Base-by-base conservation (phyloP, 2,888 invertebrate species). In the Steinernema hermaphroditum region DNA sequence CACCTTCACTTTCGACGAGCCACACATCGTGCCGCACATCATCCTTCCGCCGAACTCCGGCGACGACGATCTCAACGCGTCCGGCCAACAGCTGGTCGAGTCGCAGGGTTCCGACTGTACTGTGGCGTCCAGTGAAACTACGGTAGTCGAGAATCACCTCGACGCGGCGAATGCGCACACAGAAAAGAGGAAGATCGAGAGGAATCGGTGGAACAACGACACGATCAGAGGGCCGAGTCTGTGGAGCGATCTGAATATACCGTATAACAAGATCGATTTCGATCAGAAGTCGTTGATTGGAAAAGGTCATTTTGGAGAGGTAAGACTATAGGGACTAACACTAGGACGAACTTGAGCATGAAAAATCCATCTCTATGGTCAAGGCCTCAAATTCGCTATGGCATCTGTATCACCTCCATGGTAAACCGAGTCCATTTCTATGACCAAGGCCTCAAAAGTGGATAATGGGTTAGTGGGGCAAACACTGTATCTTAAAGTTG, bases 261-360 rank as follows among this genome's bases (percentile, higher is more conserved):
- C 22, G 24, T 54, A 24, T 27, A 27, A 54, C 27, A 22, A 54
- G 22, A 54, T 54, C 22, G 78, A 82, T 24, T 80, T 85, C 57
- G 73, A 76, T 29, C 54, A 73, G 41, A 76, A 74, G 68, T 73
- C 68, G 16, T 72, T 84, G 8, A 82, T 87, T 46, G 86, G 86
- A 2, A 73, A 77, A 8, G 86, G 87, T 12, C 77, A 85, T 29
- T 87, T 86, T 74, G 86, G 87, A 70, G 78, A 81, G 62, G 86
- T 85, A 32, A 19, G 73, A 69, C 29, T 49, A 6, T 54, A 6
- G 27, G 12, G 8, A 37, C 12, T 4, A 37, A 37, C 12, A 37
- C 37, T 12, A 37, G 12, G 12, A 37, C 4, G 4, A 12, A 37
- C 6, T 4, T 12, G 37, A 12, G 6, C 37, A 12, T 8, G 4